Evolutionary conservation across 2,888 invertebrate species (phyloP).

Genomic region (Eristalinus sepulchralis): DNA sequence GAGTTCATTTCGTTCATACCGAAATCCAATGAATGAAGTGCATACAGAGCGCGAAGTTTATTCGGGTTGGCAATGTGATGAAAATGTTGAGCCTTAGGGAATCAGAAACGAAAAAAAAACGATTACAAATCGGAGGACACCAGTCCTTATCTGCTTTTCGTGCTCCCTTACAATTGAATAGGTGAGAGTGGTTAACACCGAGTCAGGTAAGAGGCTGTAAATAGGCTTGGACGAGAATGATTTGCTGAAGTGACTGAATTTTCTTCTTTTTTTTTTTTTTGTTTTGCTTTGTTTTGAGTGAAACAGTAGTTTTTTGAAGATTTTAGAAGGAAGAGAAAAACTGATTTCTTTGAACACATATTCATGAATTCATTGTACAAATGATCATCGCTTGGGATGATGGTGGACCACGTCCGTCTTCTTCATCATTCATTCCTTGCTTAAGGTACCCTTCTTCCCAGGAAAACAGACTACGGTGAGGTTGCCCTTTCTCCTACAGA

Average conservation of each 20-base stretch:
- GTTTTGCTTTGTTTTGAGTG: not conserved
- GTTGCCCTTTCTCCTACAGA: too few relatives aligned
- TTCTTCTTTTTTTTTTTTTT: not conserved
- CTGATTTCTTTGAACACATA: too few relatives aligned
- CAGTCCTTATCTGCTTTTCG: slow-evolving; percentile 64
- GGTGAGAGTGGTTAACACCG: slow-evolving; percentile 26
- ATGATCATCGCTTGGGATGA: too few relatives aligned
- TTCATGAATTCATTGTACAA: too few relatives aligned
- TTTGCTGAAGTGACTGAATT: not conserved
- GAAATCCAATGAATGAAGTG: slow-evolving; percentile 39
- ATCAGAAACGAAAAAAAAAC: not conserved
- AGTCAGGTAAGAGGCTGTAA: slow-evolving; percentile 48
- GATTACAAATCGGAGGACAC: slow-evolving; percentile 55
- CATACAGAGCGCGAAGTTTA: slow-evolving; percentile 4
- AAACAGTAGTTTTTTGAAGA: not conserved
- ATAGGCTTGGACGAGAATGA: not conserved
- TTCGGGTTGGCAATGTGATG: not conserved
- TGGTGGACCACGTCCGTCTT: too few relatives aligned
- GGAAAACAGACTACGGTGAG: too few relatives aligned
- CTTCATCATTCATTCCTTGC: too few relatives aligned
- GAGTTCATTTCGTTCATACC: not conserved
- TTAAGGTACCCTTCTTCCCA: too few relatives aligned
- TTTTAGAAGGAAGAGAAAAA: too few relatives aligned
- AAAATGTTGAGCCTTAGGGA: slow-evolving; percentile 15
- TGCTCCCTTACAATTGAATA: slow-evolving; percentile 63